Evolutionary conservation across 64 coral and sea anemone species (phyloP).

Genomic region (Porites lutea): DNA sequence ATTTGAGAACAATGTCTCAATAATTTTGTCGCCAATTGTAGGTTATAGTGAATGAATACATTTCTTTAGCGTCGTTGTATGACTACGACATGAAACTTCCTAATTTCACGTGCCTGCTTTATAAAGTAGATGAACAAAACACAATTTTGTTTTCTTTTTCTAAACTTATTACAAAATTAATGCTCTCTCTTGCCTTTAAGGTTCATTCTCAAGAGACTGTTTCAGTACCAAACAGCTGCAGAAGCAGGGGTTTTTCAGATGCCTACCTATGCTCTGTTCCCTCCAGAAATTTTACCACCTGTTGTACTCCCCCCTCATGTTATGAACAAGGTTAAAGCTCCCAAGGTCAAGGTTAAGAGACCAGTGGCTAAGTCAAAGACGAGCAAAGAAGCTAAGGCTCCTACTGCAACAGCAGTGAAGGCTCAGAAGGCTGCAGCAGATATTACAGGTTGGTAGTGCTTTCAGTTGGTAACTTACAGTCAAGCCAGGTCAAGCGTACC

Average conservation of each 20-base stretch:
- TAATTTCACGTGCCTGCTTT: no score
- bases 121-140: no score
- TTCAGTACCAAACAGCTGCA: slow-evolving; percentile 73
- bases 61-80: no score
- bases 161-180: background rate
- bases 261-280: slow-evolving; percentile 3
- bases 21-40: no score
- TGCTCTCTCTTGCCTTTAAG: slow-evolving; percentile 4
- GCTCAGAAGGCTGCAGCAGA: slow-evolving; percentile 16
- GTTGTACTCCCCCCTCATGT: slow-evolving; percentile 15
- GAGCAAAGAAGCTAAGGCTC: background rate
- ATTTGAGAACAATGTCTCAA: no score
- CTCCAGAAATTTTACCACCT: slow-evolving; percentile 1
- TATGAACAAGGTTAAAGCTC: slow-evolving; percentile 35
- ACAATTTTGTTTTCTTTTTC: no score
- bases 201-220: slow-evolving; percentile 69
- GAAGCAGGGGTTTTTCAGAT: slow-evolving; percentile 67
- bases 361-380: slow-evolving; percentile 29
- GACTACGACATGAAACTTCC: no score
- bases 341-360: slow-evolving; percentile 49
- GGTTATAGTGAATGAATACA: no score
- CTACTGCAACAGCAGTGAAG: slow-evolving; percentile 14
- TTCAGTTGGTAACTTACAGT: no score
- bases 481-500: no score
- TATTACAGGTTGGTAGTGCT: background rate